Evolutionary conservation across 2,888 invertebrate genomes (phyloP), one percentile per base, ranked within the genome.

Genomic region (Nymphalis polychloros): DNA sequence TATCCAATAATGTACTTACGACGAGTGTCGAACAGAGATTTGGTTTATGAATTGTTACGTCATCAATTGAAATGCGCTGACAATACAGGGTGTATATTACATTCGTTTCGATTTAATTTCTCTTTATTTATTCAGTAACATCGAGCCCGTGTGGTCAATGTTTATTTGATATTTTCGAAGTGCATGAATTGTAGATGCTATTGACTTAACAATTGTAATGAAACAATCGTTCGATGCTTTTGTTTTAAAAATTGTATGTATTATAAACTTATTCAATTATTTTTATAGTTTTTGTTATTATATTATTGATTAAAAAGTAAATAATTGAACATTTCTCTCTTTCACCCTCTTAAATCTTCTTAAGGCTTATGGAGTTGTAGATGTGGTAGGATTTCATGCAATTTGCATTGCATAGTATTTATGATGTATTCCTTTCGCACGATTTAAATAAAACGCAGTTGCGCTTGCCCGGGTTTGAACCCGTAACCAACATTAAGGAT

Each of bases 1-100:
- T 86, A 87, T 84, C 79, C 84, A 84, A 86, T 88, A 87, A 84
- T 76, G 82, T 84, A 86, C 87, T 89, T 84, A 87, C 77, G 80
- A 78, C 72, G 91, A 84, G 82, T 90, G 90, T 77, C 75, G 79
- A 78, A 77, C 72, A 61, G 85, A 88, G 90, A 89, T 90, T 90
- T 84, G 81, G 79, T 81, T 83, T 81, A 84, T 84, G 84, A 87
- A 84, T 84, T 81, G 84, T 80, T 79, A 77, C 79, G 80, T 80
- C 83, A 81, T 82, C 82, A 85, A 89, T 88, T 87, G 87, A 88
- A 88, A 82, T 79, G 74, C 69, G 74, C 76, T 75, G 77, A 80
- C 79, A 79, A 85, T 82, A 83, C 81, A 80, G 72, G 75, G 75
- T 63, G 72, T 74, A 79, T 77, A 79, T 82, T 79, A 73, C 84